Conservation (phyloP, 2,888 invertebrate genomes). For the Lymantria monacha region DNA sequence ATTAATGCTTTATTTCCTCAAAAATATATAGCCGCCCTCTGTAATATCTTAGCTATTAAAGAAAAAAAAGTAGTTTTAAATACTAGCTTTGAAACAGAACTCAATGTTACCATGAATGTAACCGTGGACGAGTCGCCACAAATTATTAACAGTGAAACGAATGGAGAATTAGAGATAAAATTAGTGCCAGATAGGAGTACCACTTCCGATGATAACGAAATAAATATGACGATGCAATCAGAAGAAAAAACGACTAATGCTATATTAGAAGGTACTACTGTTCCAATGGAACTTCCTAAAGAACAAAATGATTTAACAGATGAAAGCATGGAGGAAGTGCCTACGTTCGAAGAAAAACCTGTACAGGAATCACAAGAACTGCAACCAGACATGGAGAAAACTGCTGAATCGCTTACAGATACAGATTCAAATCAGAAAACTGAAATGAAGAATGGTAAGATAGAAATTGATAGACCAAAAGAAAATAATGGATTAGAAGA, state of each 20-base stretch:
- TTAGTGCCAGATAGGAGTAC: constrained; percentile 58
- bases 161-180: constrained; percentile 61
- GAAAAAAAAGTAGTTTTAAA: constrained; percentile 86
- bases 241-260: constrained; percentile 55
- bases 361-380: constrained; percentile 44
- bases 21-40: constrained; percentile 88
- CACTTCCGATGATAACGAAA: constrained; percentile 56
- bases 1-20: constrained; percentile 84
- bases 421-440: constrained; percentile 41
- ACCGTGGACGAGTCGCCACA: constrained; percentile 65
- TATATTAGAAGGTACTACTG: constrained; percentile 42
- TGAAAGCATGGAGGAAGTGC: constrained; percentile 51
- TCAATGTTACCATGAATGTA: constrained; percentile 71
- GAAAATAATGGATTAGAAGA: constrained; percentile 55
- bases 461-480: constrained; percentile 59
- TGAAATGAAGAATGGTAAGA: constrained; percentile 56
- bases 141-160: constrained; percentile 55
- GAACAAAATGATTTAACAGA: constrained; percentile 50
- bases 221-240: constrained; percentile 52
- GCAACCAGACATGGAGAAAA: constrained; percentile 44
- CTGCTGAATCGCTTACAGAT: constrained; percentile 42
- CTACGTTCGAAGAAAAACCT: constrained; percentile 47
- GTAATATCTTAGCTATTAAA: constrained; percentile 87
- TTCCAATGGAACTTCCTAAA: constrained; percentile 51
- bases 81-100: constrained; percentile 80